Percentiles rank a stretch among this genome's conserved stretches.
Conservation (phyloP, 2,888 invertebrate species). For the Tenthredo livida region DNA sequence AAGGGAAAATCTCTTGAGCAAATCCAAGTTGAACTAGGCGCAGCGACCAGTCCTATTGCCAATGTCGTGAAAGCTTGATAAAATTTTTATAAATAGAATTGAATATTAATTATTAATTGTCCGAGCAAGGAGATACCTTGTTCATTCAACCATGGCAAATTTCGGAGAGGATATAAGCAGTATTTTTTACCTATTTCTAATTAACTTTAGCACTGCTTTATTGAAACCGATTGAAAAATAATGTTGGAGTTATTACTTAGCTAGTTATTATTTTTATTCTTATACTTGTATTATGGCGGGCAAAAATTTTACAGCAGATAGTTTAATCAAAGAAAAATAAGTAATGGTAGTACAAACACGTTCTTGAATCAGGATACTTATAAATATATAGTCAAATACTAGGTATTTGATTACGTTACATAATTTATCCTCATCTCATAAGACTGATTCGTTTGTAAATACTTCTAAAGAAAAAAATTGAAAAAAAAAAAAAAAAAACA, state of each 20-base stretch:
- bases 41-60: neutral
- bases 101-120: neutral
- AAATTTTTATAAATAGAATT: neutral
- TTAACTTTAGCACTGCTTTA: neutral
- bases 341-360: neutral
- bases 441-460: conserved; percentile 33
- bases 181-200: neutral
- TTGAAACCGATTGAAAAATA: neutral
- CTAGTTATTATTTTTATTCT: neutral
- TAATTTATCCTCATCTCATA: conserved; percentile 17
- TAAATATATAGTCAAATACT: neutral
- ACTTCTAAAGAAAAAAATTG: neutral
- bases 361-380: neutral
- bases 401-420: neutral
- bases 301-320: neutral
- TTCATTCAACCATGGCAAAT: neutral
- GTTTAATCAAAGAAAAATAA: neutral
- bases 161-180: neutral
- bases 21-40: conserved; percentile 77
- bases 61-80: conserved; percentile 1
- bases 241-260: neutral
- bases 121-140: neutral
- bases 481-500: too few relatives aligned
- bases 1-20: conserved; percentile 79
- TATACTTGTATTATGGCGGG: neutral